A percentile compares a stretch with the other conserved stretches of the same genome.
phyloP scores from a whole-genome alignment of 2,888 invertebrate genomes.

The Clostera curtula region DNA sequence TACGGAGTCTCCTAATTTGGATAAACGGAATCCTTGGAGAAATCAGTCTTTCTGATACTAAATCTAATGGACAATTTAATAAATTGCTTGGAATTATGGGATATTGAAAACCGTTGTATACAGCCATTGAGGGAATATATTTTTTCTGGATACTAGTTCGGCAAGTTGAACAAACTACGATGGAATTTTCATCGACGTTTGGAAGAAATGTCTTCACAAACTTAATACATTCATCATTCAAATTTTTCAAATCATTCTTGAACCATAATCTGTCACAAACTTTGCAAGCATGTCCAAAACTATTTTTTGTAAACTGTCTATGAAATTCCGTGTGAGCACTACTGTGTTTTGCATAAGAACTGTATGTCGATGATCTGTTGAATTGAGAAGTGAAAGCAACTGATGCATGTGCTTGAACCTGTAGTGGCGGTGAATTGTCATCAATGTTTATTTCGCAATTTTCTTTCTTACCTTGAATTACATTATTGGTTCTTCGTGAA shows the following conservation, averaged over 20 bases:
- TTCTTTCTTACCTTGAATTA: not conserved
- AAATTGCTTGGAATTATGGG: conserved; percentile 23
- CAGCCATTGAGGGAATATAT: conserved; percentile 14
- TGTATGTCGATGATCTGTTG: conserved; percentile 4
- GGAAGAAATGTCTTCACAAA: conserved; percentile 13
- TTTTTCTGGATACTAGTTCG: conserved; percentile 12
- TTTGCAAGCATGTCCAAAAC: conserved; percentile 16
- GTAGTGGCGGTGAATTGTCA: too few relatives aligned
- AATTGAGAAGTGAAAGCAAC: conserved; percentile 2
- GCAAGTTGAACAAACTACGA: conserved; percentile 21
- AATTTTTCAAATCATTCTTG: conserved; percentile 14
- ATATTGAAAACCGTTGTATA: conserved; percentile 25
- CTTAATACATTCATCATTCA: conserved; percentile 5
- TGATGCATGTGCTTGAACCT: conserved; percentile 2
- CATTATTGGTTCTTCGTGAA: conserved; percentile 1
- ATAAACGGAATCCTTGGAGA: conserved; percentile 27
- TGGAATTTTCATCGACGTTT: conserved; percentile 4
- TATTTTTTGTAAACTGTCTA: conserved; percentile 6
- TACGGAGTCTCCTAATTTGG: conserved; percentile 27
- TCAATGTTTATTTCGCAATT: conserved; percentile 3
- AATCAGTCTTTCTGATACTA: conserved; percentile 20
- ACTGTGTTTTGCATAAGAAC: conserved; percentile 8
- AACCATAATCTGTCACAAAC: conserved; percentile 21
- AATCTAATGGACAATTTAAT: conserved; percentile 19
- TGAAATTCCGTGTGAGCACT: conserved; percentile 8